Base-by-base conservation (phyloP, 2,797 vertebrate species). In the Gobionotothen gibberifrons region DNA sequence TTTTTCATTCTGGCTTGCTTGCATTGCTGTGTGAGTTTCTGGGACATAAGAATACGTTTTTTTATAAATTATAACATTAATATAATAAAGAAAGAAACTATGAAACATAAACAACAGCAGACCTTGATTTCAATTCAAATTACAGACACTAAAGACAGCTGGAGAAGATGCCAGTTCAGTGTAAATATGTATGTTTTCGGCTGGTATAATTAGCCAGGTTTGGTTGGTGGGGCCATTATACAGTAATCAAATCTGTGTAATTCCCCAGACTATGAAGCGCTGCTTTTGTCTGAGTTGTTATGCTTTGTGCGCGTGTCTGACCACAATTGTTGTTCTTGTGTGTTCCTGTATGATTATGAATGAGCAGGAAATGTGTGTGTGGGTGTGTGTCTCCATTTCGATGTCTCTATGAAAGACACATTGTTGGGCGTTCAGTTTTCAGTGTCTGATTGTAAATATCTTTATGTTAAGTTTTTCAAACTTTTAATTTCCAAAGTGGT, bases 301-400 rank as follows among this genome's bases (percentile, higher is more conserved):
- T 58, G n/a, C 4, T 7, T 10, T 55, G n/a, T 56, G 55, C 58
- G 61, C 66, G 61, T 63, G 12, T 36, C 51, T 43, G 65, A 63
- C 79, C 72, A 54, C 74, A 72, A 1, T 73, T 49, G 61, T 76
- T 65, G 43, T 39, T 17, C 19, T 22, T 48, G 69, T 66, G 74
- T 70, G 49, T 77, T 51, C 54, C 64, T 71, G 52, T 64, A 22
- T 39, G 52, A 79, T 54, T 43, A 75, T 80, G 75, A 84, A 75
- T 44, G 67, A 78, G 53, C 65, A 52, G 49, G 59, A 74, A 76
- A 72, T 79, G 51, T 47, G 32, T 51, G 43, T 39, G 17, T 62
- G 19, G 54, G 58, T 76, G 47, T 53, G 57, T 5, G 3, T 65
- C 42, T 72, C 12, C 49, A n/a, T 48, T 67, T 36, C 49, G 58